A percentile compares a stretch with the other conserved stretches of the same genome.
These are phyloP conservation scores for Yponomeuta evonymella DNA, from an alignment of 2,888 invertebrate species.

Conservation along the genomic window DNA sequence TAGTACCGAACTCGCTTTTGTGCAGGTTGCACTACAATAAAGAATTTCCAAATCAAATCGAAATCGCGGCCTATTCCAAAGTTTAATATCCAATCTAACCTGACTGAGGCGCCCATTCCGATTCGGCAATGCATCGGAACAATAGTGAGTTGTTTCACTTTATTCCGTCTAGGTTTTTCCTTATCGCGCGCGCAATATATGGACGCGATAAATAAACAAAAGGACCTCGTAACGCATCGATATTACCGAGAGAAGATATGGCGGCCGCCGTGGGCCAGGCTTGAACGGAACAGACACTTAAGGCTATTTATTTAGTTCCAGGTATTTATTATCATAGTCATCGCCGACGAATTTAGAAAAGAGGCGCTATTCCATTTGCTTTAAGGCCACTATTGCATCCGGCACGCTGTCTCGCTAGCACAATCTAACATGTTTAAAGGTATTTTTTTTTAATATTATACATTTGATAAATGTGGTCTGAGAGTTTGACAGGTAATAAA, in stretches of 20 bases:
- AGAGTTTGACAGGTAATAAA: no score
- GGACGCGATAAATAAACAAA: conserved; percentile 17
- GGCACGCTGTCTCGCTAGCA: no score
- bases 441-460: no score
- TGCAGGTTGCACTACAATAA: no score
- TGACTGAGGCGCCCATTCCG: background rate
- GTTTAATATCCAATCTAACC: background rate
- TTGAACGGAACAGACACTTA: background rate
- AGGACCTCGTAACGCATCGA: conserved; percentile 11
- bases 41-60: background rate
- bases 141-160: background rate
- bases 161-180: conserved; percentile 7
- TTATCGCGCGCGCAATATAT: conserved; percentile 16
- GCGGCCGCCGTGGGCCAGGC: background rate
- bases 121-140: background rate
- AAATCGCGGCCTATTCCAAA: background rate
- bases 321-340: no score
- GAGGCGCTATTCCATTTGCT: no score
- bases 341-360: no score
- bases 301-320: no score
- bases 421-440: no score
- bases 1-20: no score
- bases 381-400: no score
- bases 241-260: conserved; percentile 12
- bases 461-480: no score